Conservation (phyloP, 2,113 vertebrate genomes). For the Anolis carolinensis region DNA sequence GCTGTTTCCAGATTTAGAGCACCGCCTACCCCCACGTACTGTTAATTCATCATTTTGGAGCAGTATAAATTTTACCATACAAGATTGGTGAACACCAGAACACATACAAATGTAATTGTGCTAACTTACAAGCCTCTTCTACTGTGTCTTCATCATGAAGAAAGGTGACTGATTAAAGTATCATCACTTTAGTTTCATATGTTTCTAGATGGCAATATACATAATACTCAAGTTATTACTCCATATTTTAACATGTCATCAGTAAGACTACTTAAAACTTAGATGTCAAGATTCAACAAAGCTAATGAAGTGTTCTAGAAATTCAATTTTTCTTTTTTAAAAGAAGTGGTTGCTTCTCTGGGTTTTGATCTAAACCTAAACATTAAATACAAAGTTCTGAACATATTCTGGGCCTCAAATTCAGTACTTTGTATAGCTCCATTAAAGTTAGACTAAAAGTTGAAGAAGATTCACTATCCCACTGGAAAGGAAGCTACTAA, state of each 20-base stretch:
- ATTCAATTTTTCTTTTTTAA: slow-evolving; percentile 27
- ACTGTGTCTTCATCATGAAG: not conserved
- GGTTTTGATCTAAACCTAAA: too few relatives aligned
- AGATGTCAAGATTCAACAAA: slow-evolving; percentile 45
- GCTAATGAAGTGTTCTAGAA: slow-evolving; percentile 30
- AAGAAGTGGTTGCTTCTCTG: too few relatives aligned
- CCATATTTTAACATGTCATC: not conserved
- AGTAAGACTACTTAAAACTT: not conserved
- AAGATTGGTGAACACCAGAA: slow-evolving; percentile 36
- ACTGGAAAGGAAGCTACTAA: too few relatives aligned
- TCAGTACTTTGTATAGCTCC: too few relatives aligned
- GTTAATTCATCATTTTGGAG: slow-evolving; percentile 2
- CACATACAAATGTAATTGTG: not conserved
- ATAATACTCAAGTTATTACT: slow-evolving; percentile 9
- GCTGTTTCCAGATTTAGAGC: too few relatives aligned
- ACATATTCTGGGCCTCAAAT: too few relatives aligned
- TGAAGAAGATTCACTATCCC: too few relatives aligned
- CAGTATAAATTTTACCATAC: slow-evolving; percentile 32
- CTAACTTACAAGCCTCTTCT: not conserved
- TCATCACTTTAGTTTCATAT: not conserved
- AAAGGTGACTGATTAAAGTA: not conserved
- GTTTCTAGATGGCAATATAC: slow-evolving; percentile 19
- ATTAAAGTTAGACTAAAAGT: too few relatives aligned
- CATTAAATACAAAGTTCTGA: too few relatives aligned
- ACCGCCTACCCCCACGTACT: too few relatives aligned